Evolutionary conservation across 2,888 invertebrate species (phyloP).

Genomic region (Pterostichus madidus): DNA sequence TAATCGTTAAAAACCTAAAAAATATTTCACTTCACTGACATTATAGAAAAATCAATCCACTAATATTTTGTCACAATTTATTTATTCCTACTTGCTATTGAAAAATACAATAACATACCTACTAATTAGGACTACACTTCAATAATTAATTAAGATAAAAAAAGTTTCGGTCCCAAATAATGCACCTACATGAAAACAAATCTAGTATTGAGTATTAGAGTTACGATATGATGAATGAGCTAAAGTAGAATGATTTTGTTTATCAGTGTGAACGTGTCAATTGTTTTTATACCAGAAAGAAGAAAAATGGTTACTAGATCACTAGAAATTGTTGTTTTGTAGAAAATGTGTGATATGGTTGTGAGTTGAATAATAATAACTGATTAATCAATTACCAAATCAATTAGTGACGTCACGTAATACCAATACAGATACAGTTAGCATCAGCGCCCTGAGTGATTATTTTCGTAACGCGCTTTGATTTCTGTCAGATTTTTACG

Average conservation of each 20-base stretch:
- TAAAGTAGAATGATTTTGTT: constrained; percentile 39
- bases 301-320: constrained; percentile 56
- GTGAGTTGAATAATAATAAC: constrained; percentile 61
- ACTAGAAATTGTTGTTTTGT: constrained; percentile 57
- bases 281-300: constrained; percentile 65
- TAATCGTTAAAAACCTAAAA: constrained; percentile 1
- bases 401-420: constrained; percentile 47
- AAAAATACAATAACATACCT: no score
- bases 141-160: neutral
- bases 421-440: constrained; percentile 38
- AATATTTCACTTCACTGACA: constrained; percentile 1
- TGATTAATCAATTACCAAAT: constrained; percentile 55
- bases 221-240: constrained; percentile 8
- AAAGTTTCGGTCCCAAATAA: constrained; percentile 21
- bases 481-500: constrained; percentile 55
- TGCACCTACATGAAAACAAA: constrained; percentile 5
- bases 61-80: no score
- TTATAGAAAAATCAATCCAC: neutral
- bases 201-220: neutral
- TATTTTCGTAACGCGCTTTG: constrained; percentile 46
- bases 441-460: constrained; percentile 51
- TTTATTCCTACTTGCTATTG: no score
- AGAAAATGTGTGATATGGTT: constrained; percentile 63
- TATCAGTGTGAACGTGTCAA: constrained; percentile 59
- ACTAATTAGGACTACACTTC: no score